Evolutionary conservation across 2,888 invertebrate genomes (phyloP), one percentile per base, ranked within the genome.

Genomic region (Tromatobia lineatoria): DNA sequence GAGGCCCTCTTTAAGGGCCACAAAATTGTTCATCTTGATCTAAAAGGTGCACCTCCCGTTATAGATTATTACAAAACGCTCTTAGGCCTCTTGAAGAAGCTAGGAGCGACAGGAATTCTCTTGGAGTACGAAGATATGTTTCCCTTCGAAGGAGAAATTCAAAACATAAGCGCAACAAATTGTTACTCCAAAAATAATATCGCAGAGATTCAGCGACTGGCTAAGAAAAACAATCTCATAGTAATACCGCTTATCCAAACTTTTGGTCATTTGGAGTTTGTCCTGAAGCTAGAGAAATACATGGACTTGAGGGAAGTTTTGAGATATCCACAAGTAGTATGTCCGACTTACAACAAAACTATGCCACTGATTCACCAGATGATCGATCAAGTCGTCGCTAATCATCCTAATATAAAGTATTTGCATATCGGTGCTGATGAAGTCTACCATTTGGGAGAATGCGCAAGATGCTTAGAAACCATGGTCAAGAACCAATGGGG

Each of bases 111-210:
- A 29, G 97, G 97, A 0, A 91, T 98, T 15, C 94, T 98, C 4
- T 94, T 98, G 47, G 98, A 98, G 91, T 98, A 98, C 91, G 98
- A 98, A 92, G 98, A 98, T 89, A 97, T 97, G 96, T 98, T 98
- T 93, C 98, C 98, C 0, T 98, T 96, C 91, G 93, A 94, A 45
- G 96, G 95, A 0, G 92, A 91, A 8, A 92, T 97, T 8, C 92
- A 92, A 38, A 95, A 95, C 87, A 93, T 97, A 54, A 95, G 96
- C 57, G 96, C 96, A 4, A 93, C 92, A 1, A 96, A 96, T 91
- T 95, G 96, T 75, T 98, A 98, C 90, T 94, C 94, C 67, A 92
- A 92, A 76, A 90, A 91, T n/a, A 95, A 96, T 77, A 94, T 96
- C 52, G 90, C 90, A 59, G 91, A 91, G 15, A 96, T 98, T 77